phyloP scores from a whole-genome alignment of 2,797 vertebrate species.

The Sphenopsis melanotis region DNA sequence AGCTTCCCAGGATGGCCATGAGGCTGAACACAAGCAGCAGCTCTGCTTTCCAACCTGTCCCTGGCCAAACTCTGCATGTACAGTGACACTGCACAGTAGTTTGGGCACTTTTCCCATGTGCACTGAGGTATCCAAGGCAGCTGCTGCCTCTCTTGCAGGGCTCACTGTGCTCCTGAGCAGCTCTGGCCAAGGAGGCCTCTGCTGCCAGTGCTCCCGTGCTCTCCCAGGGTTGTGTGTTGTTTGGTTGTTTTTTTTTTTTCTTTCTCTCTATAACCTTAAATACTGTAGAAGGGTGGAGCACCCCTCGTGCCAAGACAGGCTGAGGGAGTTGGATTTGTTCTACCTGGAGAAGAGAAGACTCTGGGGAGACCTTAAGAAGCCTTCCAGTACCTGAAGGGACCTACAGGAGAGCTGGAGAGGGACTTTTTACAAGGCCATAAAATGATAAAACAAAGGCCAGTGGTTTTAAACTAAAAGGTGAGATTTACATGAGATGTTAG shows the following conservation, averaged over 20 bases:
- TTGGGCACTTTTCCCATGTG: neutral
- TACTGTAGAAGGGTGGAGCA: neutral
- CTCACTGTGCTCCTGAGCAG: neutral
- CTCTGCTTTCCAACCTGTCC: neutral
- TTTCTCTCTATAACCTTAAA: neutral
- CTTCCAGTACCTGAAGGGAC: neutral
- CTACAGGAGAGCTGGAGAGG: neutral
- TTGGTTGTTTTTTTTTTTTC: neutral
- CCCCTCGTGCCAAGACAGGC: neutral
- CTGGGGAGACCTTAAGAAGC: neutral
- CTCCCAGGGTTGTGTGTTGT: rapidly evolving
- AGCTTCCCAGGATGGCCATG: rapidly evolving
- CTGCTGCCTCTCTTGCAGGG: neutral
- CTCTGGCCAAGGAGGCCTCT: neutral
- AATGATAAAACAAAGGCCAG: neutral
- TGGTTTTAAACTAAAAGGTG: neutral
- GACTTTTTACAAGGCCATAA: neutral
- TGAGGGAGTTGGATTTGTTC: neutral
- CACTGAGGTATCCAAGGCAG: neutral
- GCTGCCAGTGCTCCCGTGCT: neutral
- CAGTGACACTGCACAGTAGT: rapidly evolving
- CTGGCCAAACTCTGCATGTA: neutral
- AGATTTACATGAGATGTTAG: neutral
- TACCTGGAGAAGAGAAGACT: neutral
- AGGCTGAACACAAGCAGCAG: neutral